These are phyloP conservation scores for Ginglymostoma cirratum DNA, from an alignment of 2,113 vertebrate species.

Conservation along the genomic window DNA sequence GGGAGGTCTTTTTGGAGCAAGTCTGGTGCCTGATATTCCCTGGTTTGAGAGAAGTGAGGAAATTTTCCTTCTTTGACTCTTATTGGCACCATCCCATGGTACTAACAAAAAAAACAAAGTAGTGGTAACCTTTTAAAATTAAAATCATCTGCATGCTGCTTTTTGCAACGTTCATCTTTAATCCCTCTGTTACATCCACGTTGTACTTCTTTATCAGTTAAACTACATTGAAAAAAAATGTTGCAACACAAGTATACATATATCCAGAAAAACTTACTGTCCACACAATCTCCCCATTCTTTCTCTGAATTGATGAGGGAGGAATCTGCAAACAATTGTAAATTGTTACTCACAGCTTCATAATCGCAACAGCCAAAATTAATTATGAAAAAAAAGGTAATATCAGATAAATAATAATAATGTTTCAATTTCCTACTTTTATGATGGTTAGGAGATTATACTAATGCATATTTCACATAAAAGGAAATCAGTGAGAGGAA, in stretches of 20 bases:
- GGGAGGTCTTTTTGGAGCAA: slow-evolving; percentile 45
- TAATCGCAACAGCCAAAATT: not conserved
- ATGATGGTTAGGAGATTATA: not conserved
- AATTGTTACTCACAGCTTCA: slow-evolving; percentile 24
- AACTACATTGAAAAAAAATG: not conserved
- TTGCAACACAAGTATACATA: not conserved
- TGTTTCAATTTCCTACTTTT: not conserved
- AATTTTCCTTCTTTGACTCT: slow-evolving; percentile 45
- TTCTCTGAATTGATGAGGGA: slow-evolving; percentile 42
- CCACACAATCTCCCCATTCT: slow-evolving; percentile 49
- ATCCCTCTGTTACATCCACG: not conserved
- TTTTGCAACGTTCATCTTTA: not conserved
- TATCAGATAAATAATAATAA: not conserved
- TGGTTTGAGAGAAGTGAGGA: slow-evolving; percentile 13
- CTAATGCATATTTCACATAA: not conserved
- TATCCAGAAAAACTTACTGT: slow-evolving; percentile 43
- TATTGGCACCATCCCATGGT: slow-evolving; percentile 53
- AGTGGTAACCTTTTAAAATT: not conserved
- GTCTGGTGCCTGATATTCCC: slow-evolving; percentile 41
- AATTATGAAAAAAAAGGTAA: not conserved
- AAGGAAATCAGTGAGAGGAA: not conserved
- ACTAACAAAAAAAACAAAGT: slow-evolving; percentile 41
- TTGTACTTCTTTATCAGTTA: not conserved
- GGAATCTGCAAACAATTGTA: slow-evolving; percentile 42
- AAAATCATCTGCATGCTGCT: not conserved